phyloP scores from a whole-genome alignment of 2,888 invertebrate species.

The Trichogramma dendrolimi region DNA sequence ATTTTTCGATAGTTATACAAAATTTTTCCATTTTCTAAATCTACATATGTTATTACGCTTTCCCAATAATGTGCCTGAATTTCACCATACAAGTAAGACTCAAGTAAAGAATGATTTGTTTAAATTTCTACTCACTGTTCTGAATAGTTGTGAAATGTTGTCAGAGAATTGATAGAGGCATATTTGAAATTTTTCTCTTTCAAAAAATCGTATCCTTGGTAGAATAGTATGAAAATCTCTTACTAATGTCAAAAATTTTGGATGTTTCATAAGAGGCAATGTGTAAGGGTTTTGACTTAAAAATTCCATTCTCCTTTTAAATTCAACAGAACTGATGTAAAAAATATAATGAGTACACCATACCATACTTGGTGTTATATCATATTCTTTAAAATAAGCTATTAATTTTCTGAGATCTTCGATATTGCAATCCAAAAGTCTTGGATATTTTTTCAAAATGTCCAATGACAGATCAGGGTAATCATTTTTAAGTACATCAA shows the following conservation, averaged over 20 bases:
- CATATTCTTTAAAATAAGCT: conserved; percentile 53
- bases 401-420: conserved; percentile 57
- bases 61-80: too few species aligned
- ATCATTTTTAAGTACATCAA: conserved; percentile 55
- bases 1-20: too few species aligned
- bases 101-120: not conserved
- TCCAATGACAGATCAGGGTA: conserved; percentile 56
- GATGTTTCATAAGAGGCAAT: conserved; percentile 59
- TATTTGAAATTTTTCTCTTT: conserved; percentile 52
- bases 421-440: conserved; percentile 61
- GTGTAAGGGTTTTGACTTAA: conserved; percentile 61
- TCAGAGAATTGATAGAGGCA: conserved; percentile 54
- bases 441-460: conserved; percentile 57
- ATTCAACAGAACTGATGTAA: conserved; percentile 58
- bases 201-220: conserved; percentile 55
- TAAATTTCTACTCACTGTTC: conserved; percentile 44
- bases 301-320: conserved; percentile 58
- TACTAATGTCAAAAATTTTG: conserved; percentile 57
- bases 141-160: conserved; percentile 48
- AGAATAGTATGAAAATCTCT: conserved; percentile 54
- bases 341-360: conserved; percentile 57
- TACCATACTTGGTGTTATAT: conserved; percentile 58
- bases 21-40: too few species aligned
- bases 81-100: too few species aligned
- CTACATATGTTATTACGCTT: too few species aligned